Evolutionary conservation across 1,140 invertebrate species (phyloP).

Genomic region (Pseudachorutes palmiensis): DNA sequence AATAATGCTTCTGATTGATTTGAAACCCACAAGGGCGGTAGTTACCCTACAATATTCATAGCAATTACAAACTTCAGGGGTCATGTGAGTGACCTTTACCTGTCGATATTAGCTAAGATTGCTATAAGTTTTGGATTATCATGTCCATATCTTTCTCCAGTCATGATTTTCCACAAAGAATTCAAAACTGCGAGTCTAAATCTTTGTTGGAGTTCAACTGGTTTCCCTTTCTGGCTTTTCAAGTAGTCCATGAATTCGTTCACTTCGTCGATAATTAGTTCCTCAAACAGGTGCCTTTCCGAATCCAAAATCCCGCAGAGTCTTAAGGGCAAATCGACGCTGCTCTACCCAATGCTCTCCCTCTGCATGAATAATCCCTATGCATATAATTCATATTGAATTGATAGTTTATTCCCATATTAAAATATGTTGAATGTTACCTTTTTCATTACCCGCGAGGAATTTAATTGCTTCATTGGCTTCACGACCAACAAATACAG

Average conservation of each 20-base stretch:
- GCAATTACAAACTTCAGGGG: neutral
- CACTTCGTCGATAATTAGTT: constrained; percentile 46
- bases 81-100: neutral
- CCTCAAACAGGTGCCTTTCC: constrained; percentile 46
- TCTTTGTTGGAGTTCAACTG: neutral
- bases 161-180: neutral
- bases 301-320: constrained; percentile 43
- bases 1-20: no score
- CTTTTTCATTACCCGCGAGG: no score
- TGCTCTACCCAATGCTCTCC: constrained; percentile 47
- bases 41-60: neutral
- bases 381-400: no score
- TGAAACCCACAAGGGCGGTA: no score
- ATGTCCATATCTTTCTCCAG: constrained; percentile 1
- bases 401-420: no score
- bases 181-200: neutral
- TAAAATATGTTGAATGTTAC: no score
- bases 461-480: no score
- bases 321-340: constrained; percentile 41
- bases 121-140: neutral
- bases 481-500: no score
- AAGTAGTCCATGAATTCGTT: constrained; percentile 30
- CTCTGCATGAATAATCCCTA: neutral
- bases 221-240: constrained; percentile 11
- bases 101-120: neutral